Evolutionary conservation across 2,888 invertebrate genomes (phyloP), one percentile per base, ranked within the genome.

Genomic region (Drosophila nigricruria): DNA sequence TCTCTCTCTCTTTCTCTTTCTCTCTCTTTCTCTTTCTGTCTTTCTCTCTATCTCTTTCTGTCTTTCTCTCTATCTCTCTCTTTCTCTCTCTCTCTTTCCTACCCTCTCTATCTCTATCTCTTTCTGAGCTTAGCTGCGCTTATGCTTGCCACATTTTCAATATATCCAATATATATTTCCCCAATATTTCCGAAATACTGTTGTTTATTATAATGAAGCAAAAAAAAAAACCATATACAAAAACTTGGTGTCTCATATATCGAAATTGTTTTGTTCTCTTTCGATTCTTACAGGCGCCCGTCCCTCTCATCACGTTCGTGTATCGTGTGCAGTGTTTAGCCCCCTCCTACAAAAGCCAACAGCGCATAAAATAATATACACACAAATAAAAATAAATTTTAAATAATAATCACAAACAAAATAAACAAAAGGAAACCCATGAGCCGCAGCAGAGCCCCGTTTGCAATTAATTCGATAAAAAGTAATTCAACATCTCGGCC

Each of bases 181-280:
- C 60, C 27, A 27, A 42, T 32, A 53, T 59, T 43, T 47, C 36
- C 45, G 40, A 70, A 59, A 64, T 68, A 56, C 27, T 69, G 25
- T 49, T 71, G 65, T 66, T 52, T 64, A 57, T 62, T 59, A 76
- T 69, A 73, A 63, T 66, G 56, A 20, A n/a, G n/a, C n/a, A n/a
- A n/a, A 56, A 47, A 36, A 2, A 23, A 43, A 16, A 36, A 18
- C 16, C n/a, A 72, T 71, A 69, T 65, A 62, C 42, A 61, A 23
- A 76, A 70, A 72, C 52, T 77, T 73, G 67, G 62, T 73, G 79
- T 87, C 81, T 84, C 71, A 87, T 82, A 89, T 86, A 88, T 86
- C 84, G 89, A 78, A 90, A 89, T 78, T 89, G 78, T 82, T 90
- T 86, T 88, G 79, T 88, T 88, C 85, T 90, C 81, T 90, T 90